These are phyloP conservation scores for Pandemis heparana DNA, from an alignment of 2,888 invertebrate species.

Conservation along the genomic window DNA sequence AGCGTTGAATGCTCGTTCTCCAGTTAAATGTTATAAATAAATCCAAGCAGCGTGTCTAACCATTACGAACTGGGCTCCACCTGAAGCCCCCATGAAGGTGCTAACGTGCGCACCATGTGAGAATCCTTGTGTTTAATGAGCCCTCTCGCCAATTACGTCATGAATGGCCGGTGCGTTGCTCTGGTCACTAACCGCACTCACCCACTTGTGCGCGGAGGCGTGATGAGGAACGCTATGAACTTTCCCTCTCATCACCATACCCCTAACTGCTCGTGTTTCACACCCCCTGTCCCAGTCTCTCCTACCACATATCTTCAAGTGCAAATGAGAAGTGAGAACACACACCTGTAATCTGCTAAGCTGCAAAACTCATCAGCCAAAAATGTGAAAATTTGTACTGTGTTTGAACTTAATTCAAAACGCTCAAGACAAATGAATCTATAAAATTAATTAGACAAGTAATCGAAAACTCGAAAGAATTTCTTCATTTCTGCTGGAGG, in stretches of 20 bases:
- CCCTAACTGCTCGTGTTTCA: slow-evolving; percentile 71
- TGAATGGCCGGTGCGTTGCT: slow-evolving; percentile 81
- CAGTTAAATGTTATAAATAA: background rate
- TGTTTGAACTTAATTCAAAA: slow-evolving; percentile 68
- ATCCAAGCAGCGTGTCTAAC: slow-evolving; percentile 29
- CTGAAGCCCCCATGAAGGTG: slow-evolving; percentile 51
- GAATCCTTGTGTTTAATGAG: slow-evolving; percentile 75
- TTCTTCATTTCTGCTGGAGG: slow-evolving; percentile 83
- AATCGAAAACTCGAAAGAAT: slow-evolving; percentile 86
- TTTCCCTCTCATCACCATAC: slow-evolving; percentile 82
- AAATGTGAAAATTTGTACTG: background rate
- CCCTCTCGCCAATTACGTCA: slow-evolving; percentile 80
- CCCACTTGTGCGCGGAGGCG: slow-evolving; percentile 80
- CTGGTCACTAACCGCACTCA: slow-evolving; percentile 80
- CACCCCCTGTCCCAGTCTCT: slow-evolving; percentile 58
- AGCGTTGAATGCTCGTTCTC: background rate
- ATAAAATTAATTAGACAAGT: slow-evolving; percentile 86
- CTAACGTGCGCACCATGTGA: slow-evolving; percentile 64
- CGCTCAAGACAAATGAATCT: slow-evolving; percentile 83
- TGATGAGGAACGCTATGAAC: slow-evolving; percentile 79
- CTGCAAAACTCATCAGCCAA: background rate
- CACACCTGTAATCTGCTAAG: slow-evolving; percentile 34
- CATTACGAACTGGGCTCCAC: slow-evolving; percentile 18
- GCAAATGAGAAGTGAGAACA: slow-evolving; percentile 46
- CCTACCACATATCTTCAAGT: slow-evolving; percentile 47